Percentiles rank a stretch among this genome's conserved stretches.
These are phyloP conservation scores for Ametastegia equiseti DNA, from an alignment of 2,888 invertebrate species.

Conservation along the genomic window DNA sequence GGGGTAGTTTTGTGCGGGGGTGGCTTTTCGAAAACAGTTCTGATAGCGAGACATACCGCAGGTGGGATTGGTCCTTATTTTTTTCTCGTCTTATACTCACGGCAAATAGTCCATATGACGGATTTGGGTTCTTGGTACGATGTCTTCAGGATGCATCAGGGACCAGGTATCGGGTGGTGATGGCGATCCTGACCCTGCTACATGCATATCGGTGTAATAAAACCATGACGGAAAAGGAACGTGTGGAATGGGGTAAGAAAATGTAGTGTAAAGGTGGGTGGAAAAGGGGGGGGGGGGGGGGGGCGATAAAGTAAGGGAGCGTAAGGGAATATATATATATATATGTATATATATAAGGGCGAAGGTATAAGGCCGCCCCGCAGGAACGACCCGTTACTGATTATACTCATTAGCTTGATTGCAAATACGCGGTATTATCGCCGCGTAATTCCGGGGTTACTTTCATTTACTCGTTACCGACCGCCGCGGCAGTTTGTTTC, in stretches of 20 bases:
- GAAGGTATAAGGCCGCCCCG: neutral
- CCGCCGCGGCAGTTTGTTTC: slow-evolving; percentile 56
- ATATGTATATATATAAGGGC: no score
- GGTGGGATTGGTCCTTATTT: no score
- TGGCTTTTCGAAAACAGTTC: no score
- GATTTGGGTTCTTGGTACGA: neutral
- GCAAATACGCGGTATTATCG: slow-evolving; percentile 64
- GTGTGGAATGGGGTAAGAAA: neutral
- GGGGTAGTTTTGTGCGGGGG: no score
- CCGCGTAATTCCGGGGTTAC: slow-evolving; percentile 58
- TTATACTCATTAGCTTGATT: slow-evolving; percentile 70
- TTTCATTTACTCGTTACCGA: slow-evolving; percentile 59
- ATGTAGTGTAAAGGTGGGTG: neutral
- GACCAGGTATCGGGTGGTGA: no score
- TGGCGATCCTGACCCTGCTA: no score
- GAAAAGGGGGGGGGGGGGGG: neutral
- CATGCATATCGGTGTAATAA: no score
- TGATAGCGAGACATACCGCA: no score
- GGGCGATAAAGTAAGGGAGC: no score
- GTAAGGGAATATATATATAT: neutral
- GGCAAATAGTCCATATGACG: neutral
- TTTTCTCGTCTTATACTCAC: neutral
- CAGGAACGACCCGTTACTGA: slow-evolving; percentile 54
- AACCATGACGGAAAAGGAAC: neutral
- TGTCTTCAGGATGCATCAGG: no score